These are phyloP conservation scores for Mormyrus lacerda DNA, from an alignment of 2,113 vertebrate species.

Conservation along the genomic window DNA sequence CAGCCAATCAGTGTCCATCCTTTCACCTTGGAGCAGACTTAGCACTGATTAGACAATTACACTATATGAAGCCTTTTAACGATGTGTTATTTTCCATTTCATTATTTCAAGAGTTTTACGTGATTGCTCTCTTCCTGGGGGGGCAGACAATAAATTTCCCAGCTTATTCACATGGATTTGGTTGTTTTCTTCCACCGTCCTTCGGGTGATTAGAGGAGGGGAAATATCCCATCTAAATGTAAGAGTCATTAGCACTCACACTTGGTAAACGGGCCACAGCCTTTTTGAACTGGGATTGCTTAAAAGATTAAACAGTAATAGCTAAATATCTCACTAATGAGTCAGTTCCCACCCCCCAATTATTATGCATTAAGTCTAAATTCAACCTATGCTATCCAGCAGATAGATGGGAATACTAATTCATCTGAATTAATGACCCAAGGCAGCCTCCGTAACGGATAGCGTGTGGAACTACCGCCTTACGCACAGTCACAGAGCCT, in stretches of 20 bases:
- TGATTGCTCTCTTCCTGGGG: not conserved
- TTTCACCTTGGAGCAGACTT: not conserved
- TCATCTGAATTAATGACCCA: not conserved
- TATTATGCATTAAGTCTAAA: conserved; percentile 10
- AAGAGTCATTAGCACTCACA: not conserved
- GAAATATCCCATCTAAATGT: not conserved
- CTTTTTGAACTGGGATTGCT: not conserved
- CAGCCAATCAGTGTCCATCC: not conserved
- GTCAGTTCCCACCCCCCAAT: conserved; percentile 1
- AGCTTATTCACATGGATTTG: not conserved
- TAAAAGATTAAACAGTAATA: conserved; percentile 3
- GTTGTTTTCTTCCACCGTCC: not conserved
- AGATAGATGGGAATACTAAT: not conserved
- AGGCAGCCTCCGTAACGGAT: not conserved
- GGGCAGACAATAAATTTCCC: not conserved
- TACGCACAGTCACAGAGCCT: not conserved
- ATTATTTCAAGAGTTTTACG: not conserved
- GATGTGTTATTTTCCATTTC: not conserved
- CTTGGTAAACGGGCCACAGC: not conserved
- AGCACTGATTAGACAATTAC: not conserved
- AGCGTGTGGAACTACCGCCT: not conserved
- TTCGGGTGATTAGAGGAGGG: not conserved
- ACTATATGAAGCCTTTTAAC: not conserved
- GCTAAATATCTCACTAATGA: conserved; percentile 4
- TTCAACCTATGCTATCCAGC: conserved; percentile 1